Evolutionary conservation across 1,140 invertebrate species (phyloP), one percentile per base, ranked within the genome.

Genomic region (Lasioglossum albipes): DNA sequence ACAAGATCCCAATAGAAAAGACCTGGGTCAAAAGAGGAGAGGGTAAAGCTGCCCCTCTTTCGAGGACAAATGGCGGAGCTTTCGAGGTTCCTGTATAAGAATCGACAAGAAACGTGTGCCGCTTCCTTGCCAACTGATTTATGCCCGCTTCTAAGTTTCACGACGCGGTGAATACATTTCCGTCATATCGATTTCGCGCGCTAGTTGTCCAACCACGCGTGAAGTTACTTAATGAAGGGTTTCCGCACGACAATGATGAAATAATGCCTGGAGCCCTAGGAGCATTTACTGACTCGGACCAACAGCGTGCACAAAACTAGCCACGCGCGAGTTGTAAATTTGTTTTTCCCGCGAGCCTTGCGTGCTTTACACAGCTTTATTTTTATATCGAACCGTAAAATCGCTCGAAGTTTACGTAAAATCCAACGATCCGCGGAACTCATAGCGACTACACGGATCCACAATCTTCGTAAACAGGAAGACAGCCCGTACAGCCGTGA

Each of bases 91-190:
- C 52, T 54, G 31, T 65, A 85, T 75, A 81, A 72, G 82, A 87
- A 83, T 83, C 72, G 75, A 74, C 81, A 75, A 75, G 77, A 67
- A 74, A 72, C 75, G 70, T 65, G 75, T 66, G 61, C 57, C 68
- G 77, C 66, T 83, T 81, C 67, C 78, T 22, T 41, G 66, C 27
- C 7, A 36, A n/a, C 61, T 77, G 81, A 87, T 87, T 85, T 80
- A 86, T 70, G 31, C 36, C 3, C 18, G 73, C 65, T 75, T 73
- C 66, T 79, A 83, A 83, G 75, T 57, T 62, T 76, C 69, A 52
- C 36, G 68, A 68, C 75, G 42, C 36, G 31, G 20, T 36, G 72
- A 76, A 79, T 79, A 75, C 54, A 72, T 84, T 79, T 52, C 59
- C 49, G 78, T 87, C 84, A 82, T 82, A 86, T 71, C 70, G 75